Conservation (phyloP, 2,888 invertebrate species). For the Tinea trinotella region DNA sequence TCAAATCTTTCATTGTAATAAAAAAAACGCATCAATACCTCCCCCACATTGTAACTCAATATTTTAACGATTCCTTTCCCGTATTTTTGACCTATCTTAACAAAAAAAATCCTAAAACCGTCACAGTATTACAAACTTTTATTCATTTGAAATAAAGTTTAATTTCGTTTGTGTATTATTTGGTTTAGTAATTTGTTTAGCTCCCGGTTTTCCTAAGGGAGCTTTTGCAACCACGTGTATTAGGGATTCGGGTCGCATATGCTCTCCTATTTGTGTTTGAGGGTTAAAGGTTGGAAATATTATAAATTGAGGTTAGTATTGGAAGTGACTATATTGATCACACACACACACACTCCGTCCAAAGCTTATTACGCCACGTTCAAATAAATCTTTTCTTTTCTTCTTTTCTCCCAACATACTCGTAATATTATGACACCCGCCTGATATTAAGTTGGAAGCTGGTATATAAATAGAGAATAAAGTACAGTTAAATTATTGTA, state of each 20-base stretch:
- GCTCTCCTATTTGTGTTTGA: constrained; percentile 2
- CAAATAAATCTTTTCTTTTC: no score
- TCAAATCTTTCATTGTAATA: background rate
- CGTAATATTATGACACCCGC: no score
- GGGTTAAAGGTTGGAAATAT: constrained; percentile 9
- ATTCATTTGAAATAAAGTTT: background rate
- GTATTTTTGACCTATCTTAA: constrained; percentile 14
- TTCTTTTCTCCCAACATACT: no score
- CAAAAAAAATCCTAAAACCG: background rate
- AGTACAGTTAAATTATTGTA: no score
- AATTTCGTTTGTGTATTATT: background rate
- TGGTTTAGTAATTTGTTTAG: background rate
- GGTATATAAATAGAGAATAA: no score
- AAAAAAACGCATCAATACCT: constrained; percentile 20
- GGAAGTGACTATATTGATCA: background rate
- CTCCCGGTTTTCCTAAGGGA: constrained; percentile 15
- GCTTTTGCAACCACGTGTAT: constrained; percentile 18
- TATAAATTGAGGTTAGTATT: background rate
- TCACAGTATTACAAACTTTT: background rate
- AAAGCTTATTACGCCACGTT: constrained; percentile 15
- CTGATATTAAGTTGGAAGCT: no score
- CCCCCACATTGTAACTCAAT: constrained; percentile 20
- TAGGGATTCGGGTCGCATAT: constrained; percentile 15
- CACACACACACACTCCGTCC: no score
- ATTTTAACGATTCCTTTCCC: constrained; percentile 19